phyloP scores from a whole-genome alignment of 2,888 invertebrate genomes.

The Netelia inedita region DNA sequence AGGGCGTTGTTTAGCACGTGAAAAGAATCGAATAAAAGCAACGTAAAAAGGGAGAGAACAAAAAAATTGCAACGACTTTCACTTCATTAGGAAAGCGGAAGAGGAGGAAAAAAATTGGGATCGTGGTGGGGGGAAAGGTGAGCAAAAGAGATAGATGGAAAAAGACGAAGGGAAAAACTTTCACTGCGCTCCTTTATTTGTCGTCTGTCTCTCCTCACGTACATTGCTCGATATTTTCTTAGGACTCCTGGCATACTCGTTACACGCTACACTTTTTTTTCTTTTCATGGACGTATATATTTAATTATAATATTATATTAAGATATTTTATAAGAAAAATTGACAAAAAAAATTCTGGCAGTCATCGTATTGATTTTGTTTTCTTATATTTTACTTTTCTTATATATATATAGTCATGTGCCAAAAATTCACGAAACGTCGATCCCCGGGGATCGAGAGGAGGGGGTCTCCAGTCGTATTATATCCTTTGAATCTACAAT shows the following conservation, averaged over 20 bases:
- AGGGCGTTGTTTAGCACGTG: conserved; percentile 43
- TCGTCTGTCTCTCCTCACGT: conserved; percentile 13
- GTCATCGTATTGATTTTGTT: too few relatives aligned
- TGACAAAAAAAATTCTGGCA: neutral
- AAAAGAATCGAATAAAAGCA: conserved; percentile 64
- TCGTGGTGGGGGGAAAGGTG: neutral
- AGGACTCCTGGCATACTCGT: neutral
- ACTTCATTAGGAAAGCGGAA: conserved; percentile 79
- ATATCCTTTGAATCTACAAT: conserved; percentile 85
- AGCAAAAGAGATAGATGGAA: neutral
- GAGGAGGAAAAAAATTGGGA: neutral
- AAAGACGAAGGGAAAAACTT: conserved; percentile 11
- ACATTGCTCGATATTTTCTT: neutral
- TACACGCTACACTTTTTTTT: neutral
- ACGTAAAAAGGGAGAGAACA: conserved; percentile 63
- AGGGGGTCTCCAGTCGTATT: conserved; percentile 75
- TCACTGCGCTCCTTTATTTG: conserved; percentile 5
- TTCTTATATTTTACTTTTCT: neutral
- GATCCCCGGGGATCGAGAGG: conserved; percentile 72
- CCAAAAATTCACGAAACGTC: neutral
- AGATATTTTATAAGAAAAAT: neutral
- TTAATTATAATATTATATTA: neutral
- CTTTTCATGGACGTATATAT: neutral
- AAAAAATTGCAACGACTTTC: conserved; percentile 82
- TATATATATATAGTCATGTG: conserved; percentile 25